These are phyloP conservation scores for Eudyptes chrysolophus DNA, from an alignment of 2,113 vertebrate species.

Conservation along the genomic window DNA sequence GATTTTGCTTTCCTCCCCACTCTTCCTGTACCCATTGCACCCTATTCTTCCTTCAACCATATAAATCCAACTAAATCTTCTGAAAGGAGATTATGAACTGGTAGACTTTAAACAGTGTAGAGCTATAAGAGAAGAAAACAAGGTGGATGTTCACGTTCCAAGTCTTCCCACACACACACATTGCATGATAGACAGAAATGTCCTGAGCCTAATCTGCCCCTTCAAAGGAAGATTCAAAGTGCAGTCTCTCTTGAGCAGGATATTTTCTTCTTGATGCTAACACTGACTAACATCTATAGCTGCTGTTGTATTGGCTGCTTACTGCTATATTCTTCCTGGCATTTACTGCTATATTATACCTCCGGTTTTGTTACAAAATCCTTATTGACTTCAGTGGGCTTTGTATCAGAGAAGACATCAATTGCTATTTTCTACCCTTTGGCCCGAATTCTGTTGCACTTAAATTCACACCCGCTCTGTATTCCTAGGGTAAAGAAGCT, in stretches of 20 bases:
- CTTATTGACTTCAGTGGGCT: background rate
- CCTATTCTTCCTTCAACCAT: background rate
- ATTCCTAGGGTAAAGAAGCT: background rate
- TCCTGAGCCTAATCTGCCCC: background rate
- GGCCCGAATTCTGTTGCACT: background rate
- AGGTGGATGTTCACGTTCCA: background rate
- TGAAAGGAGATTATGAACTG: background rate
- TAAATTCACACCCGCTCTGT: background rate
- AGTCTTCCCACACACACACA: background rate
- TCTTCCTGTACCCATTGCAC: background rate
- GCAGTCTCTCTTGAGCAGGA: background rate
- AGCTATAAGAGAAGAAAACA: background rate
- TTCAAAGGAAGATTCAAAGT: background rate
- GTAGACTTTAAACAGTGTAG: background rate
- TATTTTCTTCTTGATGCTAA: background rate
- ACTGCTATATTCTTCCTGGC: background rate
- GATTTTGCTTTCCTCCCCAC: background rate
- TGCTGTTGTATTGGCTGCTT: background rate
- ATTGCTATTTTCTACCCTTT: background rate
- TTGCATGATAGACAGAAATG: background rate
- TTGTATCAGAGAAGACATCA: background rate
- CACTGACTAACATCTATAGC: background rate
- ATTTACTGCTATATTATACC: background rate
- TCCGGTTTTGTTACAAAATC: background rate
- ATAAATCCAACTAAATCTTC: conserved; percentile 25